Evolutionary conservation across 2,888 invertebrate species (phyloP), one percentile per base, ranked within the genome.

Genomic region (Chymomyza procnemis): DNA sequence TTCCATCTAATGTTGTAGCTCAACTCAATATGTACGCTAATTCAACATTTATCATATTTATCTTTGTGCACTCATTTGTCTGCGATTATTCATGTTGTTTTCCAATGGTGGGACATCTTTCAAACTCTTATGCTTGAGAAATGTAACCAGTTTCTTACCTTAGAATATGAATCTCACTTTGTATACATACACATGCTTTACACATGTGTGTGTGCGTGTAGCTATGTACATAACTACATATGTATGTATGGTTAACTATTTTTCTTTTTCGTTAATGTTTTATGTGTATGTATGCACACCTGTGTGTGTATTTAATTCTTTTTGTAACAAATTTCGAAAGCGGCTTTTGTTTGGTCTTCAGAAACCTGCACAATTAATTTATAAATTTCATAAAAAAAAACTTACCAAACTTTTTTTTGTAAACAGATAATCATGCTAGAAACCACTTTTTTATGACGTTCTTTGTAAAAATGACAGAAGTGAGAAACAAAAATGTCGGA

Each of bases 101-200:
- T 78, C 66, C 67, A 73, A 58, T 64, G 46, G 63, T 64, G 64
- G 66, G 48, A 60, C 66, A 56, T 21, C 30, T 55, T 47, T 18
- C 21, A 52, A 55, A 60, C 19, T 54, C 14, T 19, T 21, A 12
- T 12, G 21, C 22, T 68, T 65, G 46, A 65, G 73, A 68, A 86
- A 81, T 85, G 80, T 77, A 81, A 81, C 81, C 87, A 79, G 81
- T 81, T 87, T 81, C 75, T 78, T 75, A 87, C 81, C 87, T 85
- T 85, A 60, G 55, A 66, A 67, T 69, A 77, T 68, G 67, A 74
- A 52, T 77, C 64, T 80, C 47, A 71, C 67, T 69, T 69, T 3
- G 34, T 41, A 41, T 41, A 41, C 34, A 41, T 41, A 12, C 12
- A 12, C 6, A 6, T 30, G 30, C 30, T 3, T 30, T 41, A 34